Evolutionary conservation across 2,888 invertebrate genomes (phyloP), one percentile per base, ranked within the genome.

Genomic region (Yponomeuta plumbellus): DNA sequence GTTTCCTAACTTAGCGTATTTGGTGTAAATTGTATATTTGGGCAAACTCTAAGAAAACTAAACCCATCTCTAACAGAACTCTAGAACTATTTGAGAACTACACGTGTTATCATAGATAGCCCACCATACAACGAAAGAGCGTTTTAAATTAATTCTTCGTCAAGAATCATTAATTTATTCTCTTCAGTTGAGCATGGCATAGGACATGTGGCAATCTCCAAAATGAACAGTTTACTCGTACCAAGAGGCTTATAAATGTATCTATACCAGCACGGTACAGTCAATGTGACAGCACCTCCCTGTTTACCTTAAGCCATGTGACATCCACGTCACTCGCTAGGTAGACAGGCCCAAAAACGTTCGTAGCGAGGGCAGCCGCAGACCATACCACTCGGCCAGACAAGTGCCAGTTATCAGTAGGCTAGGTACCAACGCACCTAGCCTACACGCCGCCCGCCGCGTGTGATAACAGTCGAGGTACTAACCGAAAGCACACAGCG

Each of bases 401-500:
- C 44, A 52, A 17, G 17, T 17, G 44, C 44, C 44, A 21, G 63
- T 62, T 62, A 34, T 39, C n/a, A 34, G 34, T 5, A 34, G 34
- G 34, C 34, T 34, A 34, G 34, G 34, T 26, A 8, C 64, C 20
- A 11, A 64, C 17, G 44, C 64, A 20, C 26, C 44, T 52, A 52
- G 13, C 44, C 44, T 17, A 52, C 44, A 52, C 13, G 17, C 44
- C 44, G 44, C 44, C 44, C 17, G 44, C 44, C 44, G 44, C 44
- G 17, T 52, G 44, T 52, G 44, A 52, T 52, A 52, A 52, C 17
- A 17, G 17, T 52, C 44, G 11, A 21, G 69, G 70, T 79, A 82
- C 81, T 82, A 77, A 81, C 83, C 83, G 76, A 75, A 77, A 81
- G 84, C 84, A 78, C 76, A 70, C 34, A 75, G 76, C 75, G 74